phyloP scores from a whole-genome alignment of 1,140 invertebrate species.

The Lethrus apterus region DNA sequence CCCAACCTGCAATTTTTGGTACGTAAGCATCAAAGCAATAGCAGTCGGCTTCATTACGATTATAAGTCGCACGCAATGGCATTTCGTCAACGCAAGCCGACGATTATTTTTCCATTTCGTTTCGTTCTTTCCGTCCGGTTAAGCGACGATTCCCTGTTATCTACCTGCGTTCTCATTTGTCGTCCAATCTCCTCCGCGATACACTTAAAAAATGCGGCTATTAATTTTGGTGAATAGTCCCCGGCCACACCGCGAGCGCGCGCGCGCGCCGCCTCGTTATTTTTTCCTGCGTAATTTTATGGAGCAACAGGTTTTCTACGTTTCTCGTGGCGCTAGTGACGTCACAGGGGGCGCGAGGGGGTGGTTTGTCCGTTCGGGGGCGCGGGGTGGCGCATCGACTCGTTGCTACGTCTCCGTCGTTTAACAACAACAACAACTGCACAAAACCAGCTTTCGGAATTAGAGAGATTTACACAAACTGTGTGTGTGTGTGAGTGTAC shows the following conservation, averaged over 20 bases:
- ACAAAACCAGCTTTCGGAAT: conserved; percentile 14
- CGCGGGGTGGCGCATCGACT: not conserved
- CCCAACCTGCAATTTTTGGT: too few species aligned
- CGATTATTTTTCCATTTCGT: too few species aligned
- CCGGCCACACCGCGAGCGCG: too few species aligned
- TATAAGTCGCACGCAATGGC: too few species aligned
- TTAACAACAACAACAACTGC: not conserved
- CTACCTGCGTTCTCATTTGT: too few species aligned
- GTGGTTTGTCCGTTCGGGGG: not conserved
- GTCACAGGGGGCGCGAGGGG: not conserved
- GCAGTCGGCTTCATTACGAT: too few species aligned
- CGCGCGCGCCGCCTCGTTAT: not conserved
- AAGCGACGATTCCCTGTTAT: too few species aligned
- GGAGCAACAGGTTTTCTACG: conserved; percentile 8
- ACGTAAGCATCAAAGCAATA: too few species aligned
- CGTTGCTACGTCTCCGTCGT: not conserved
- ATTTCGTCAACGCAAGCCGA: too few species aligned
- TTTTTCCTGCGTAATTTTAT: conserved; percentile 9
- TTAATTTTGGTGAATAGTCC: conserved; percentile 11
- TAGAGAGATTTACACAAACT: conserved; percentile 9
- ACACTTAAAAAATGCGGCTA: too few species aligned
- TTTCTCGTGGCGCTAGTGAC: conserved; percentile 11
- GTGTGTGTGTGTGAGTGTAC: conserved; percentile 7
- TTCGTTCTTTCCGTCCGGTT: too few species aligned
- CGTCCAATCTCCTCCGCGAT: too few species aligned